Conservation (phyloP, 2,113 vertebrate genomes). For the Talpa occidentalis region DNA sequence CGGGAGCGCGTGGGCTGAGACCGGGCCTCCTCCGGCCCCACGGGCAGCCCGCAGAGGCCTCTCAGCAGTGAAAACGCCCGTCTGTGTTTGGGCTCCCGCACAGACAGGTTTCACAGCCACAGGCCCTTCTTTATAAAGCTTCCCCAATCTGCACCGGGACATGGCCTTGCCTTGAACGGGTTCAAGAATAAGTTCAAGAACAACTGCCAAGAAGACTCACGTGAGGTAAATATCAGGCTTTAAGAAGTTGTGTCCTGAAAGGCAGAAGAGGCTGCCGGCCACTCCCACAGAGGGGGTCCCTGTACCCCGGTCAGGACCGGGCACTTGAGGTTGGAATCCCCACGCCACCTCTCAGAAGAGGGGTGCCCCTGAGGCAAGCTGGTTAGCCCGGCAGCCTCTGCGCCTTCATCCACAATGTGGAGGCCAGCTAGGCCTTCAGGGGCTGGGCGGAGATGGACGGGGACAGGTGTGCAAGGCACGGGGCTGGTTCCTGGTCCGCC, state of each 20-base stretch:
- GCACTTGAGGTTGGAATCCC: no score
- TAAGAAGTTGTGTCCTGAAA: neutral
- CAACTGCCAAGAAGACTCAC: neutral
- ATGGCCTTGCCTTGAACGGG: neutral
- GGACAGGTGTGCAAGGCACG: no score
- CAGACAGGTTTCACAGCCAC: neutral
- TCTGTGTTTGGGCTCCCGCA: neutral
- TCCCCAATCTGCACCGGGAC: neutral
- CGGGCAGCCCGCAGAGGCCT: neutral
- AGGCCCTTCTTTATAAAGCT: neutral
- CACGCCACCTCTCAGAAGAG: no score
- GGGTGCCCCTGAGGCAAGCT: no score
- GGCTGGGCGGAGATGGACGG: no score
- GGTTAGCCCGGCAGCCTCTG: no score
- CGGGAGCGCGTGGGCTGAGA: neutral
- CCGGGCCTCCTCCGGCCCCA: no score
- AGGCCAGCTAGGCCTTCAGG: no score
- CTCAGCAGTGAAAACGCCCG: neutral
- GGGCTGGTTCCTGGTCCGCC: no score
- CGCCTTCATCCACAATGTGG: no score
- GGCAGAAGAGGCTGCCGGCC: neutral
- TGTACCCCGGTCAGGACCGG: no score
- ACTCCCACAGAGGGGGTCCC: rapidly evolving
- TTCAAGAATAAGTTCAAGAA: neutral
- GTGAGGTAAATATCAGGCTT: neutral